These are phyloP conservation scores for Gambelia wislizenii DNA, from an alignment of 2,797 vertebrate genomes.

Conservation along the genomic window DNA sequence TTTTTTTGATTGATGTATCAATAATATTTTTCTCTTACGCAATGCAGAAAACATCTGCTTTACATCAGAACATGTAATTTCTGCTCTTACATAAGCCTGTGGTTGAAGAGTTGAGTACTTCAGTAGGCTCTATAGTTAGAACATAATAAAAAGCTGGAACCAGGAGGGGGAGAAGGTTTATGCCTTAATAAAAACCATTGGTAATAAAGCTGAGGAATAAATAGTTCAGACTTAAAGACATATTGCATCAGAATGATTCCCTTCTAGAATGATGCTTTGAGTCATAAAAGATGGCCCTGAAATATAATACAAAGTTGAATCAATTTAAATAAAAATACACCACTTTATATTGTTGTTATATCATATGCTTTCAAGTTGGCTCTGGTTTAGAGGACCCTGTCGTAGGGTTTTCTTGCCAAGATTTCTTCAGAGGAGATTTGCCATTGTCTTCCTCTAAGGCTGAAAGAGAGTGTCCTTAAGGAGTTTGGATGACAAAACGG, in stretches of 20 bases:
- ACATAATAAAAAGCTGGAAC: background rate
- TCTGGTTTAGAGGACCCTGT: too few species aligned
- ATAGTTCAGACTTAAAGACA: background rate
- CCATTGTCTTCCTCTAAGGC: too few species aligned
- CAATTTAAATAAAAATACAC: background rate
- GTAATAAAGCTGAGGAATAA: conserved; percentile 10
- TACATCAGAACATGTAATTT: conserved; percentile 26
- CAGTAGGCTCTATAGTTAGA: background rate
- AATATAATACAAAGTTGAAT: background rate
- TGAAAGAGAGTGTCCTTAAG: too few species aligned
- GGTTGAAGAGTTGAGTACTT: conserved; percentile 20
- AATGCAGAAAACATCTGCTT: conserved; percentile 39
- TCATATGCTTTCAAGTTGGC: too few species aligned
- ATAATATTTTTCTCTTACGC: conserved; percentile 3
- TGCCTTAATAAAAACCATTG: conserved; percentile 27
- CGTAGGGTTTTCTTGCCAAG: too few species aligned
- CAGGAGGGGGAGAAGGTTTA: background rate
- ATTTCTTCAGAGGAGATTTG: too few species aligned
- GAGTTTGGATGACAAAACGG: too few species aligned
- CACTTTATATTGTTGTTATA: too few species aligned
- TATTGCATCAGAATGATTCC: background rate
- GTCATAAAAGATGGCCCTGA: background rate
- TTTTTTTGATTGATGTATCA: conserved; percentile 10
- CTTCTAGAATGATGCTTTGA: background rate
- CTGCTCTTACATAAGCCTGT: conserved; percentile 26